Conservation (phyloP, 1,140 invertebrate species). For the Gryon sp. region DNA sequence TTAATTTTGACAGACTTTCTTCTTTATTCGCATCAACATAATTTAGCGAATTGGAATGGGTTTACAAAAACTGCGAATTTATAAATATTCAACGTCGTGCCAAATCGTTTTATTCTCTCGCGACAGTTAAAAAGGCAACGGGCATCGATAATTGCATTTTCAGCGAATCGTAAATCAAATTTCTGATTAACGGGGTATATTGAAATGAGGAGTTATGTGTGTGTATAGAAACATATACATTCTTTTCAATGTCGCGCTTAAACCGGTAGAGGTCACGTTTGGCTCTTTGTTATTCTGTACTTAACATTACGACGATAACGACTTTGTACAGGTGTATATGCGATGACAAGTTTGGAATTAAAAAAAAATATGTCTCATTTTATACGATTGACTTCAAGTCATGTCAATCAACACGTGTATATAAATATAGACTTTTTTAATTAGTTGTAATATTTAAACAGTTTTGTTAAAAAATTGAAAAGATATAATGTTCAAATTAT, state of each 20-base stretch:
- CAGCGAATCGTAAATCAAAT: slow-evolving; percentile 42
- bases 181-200: slow-evolving; percentile 54
- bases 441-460: too few relatives aligned
- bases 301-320: slow-evolving; percentile 70
- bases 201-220: slow-evolving; percentile 67
- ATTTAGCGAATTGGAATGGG: slow-evolving; percentile 38
- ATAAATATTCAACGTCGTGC: slow-evolving; percentile 48
- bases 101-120: slow-evolving; percentile 25
- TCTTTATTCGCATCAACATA: slow-evolving; percentile 52
- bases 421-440: too few relatives aligned
- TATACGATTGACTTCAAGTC: too few relatives aligned
- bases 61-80: slow-evolving; percentile 37
- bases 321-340: slow-evolving; percentile 68
- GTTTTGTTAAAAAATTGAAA: too few relatives aligned
- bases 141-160: slow-evolving; percentile 53
- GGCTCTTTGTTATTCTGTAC: slow-evolving; percentile 73
- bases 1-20: slow-evolving; percentile 57
- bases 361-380: slow-evolving; percentile 56
- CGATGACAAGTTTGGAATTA: slow-evolving; percentile 64
- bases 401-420: too few relatives aligned
- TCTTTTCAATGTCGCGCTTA: slow-evolving; percentile 76
- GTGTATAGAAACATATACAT: slow-evolving; percentile 74
- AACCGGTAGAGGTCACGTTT: slow-evolving; percentile 69
- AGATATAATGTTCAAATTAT: too few relatives aligned
- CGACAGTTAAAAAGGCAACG: slow-evolving; percentile 26